Evolutionary conservation across 2,113 vertebrate genomes (phyloP), one percentile per base, ranked within the genome.

Genomic region (Sigmodon hispidus): DNA sequence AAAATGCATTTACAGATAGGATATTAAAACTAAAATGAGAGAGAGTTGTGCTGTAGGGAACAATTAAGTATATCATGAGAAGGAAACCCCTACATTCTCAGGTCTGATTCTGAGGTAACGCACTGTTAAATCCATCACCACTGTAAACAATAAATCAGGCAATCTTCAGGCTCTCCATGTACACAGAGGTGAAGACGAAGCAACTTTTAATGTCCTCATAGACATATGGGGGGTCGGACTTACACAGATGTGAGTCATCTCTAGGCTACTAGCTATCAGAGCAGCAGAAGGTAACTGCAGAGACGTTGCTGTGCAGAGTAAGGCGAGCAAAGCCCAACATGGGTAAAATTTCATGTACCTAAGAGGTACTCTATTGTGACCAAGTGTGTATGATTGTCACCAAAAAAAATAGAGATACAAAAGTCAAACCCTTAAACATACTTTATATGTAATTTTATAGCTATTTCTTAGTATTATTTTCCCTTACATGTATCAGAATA

Each of bases 341-440:
- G 59, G 59, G 15, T 48, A 92, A 94, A 94, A 87, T 61, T 85
- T 29, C 65, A 55, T 65, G 70, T 45, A 77, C 6, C 17, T 31
- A 29, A 16, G 8, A 76, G 21, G 16, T 63, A 73, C 31, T 79
- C 63, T 69, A 36, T 36, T 83, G 21, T 79, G 34, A 88, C 19
- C 45, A 89, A 81, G 16, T 59, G 65, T 29, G 55, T 15, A 57
- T 72, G 29, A 96, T 69, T 73, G 36, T n/a, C 57, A 89, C 21
- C 63, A 94, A 89, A 94, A 89, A 81, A 61, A 92, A 92, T 0
- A 92, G 72, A 91, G 93, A 91, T 55, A 5, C 40, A 90, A 96
- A 75, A 70, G 13, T 80, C 48, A 83, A 95, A 79, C 85, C 87
- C 73, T 94, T 75, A 80, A 75, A 70, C 36, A 87, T 55, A 34